Percentiles rank a stretch among this genome's conserved stretches.
These are phyloP conservation scores for Aethina tumida DNA, from an alignment of 1,140 invertebrate species.

Conservation along the genomic window DNA sequence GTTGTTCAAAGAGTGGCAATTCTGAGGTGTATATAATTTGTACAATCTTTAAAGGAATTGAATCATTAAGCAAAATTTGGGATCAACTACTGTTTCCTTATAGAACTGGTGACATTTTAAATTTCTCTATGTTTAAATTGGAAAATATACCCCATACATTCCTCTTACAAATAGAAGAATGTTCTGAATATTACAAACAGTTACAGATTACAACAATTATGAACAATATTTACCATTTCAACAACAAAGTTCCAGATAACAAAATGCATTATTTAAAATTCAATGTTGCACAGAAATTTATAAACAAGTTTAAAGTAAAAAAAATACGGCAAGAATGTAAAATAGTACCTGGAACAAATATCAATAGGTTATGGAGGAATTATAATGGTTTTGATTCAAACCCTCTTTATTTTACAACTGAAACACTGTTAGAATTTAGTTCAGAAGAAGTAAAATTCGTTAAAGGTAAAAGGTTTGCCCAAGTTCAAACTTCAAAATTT, in stretches of 20 bases:
- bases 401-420: not conserved
- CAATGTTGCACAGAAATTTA: slow-evolving; percentile 19
- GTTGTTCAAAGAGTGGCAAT: slow-evolving; percentile 86
- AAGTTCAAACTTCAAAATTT: slow-evolving; percentile 19
- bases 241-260: slow-evolving; percentile 39
- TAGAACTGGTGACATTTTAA: slow-evolving; percentile 26
- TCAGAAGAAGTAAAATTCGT: slow-evolving; percentile 8
- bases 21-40: slow-evolving; percentile 88
- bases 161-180: slow-evolving; percentile 54
- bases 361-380: slow-evolving; percentile 6
- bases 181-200: slow-evolving; percentile 52
- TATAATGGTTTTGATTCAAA: slow-evolving; percentile 4
- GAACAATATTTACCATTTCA: slow-evolving; percentile 50
- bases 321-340: slow-evolving; percentile 13
- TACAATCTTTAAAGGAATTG: slow-evolving; percentile 47
- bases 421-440: slow-evolving; percentile 5
- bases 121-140: slow-evolving; percentile 47
- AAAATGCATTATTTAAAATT: slow-evolving; percentile 19
- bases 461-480: slow-evolving; percentile 14
- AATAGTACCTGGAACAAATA: slow-evolving; percentile 12
- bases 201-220: slow-evolving; percentile 53
- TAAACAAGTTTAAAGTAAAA: slow-evolving; percentile 20
- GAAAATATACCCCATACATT: slow-evolving; percentile 55
- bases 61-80: slow-evolving; percentile 38
- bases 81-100: slow-evolving; percentile 41